Evolutionary conservation across 2,888 invertebrate genomes (phyloP), one percentile per base, ranked within the genome.

Genomic region (Netelia virgata): DNA sequence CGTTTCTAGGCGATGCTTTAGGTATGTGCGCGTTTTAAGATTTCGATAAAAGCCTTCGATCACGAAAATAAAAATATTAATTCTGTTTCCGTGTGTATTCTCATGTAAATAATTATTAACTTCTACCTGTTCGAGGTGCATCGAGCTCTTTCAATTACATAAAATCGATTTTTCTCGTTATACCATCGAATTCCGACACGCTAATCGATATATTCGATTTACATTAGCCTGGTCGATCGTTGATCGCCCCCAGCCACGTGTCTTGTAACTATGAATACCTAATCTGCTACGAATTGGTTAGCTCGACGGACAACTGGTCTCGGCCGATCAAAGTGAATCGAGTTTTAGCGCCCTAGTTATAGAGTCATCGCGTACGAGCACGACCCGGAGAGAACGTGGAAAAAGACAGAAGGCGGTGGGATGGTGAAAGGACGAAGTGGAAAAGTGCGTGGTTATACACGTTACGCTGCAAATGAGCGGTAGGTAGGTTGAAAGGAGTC

Each of bases 311-410:
- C 82, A 78, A 78, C 84, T 70, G 84, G 50, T 70, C 41, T 64
- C 74, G 84, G 70, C 18, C 68, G 84, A 82, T 82, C 82, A 84
- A 84, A 84, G 82, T 59, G 74, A 74, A 70, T 66, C 63, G 41
- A 55, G 64, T 18, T 68, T 53, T 41, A 20, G 43, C 69, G 61
- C n/a, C 73, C 47, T 36, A 75, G 74, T 84, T 84, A 82, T 77
- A 78, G 82, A 84, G 74, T 84, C 83, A 76, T 83, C 77, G 72
- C 43, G 72, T 28, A n/a, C 41, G 47, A 43, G 36, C 80, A 81
- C 28, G 81, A 73, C 84, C 47, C 23, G 18, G 41, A 59, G 73
- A 16, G 75, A 78, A 43, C 53, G 69, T 47, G 69, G 69, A 23
- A 14, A 47, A 28, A 66, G 50, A 55, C 50, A 74, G 53, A 66